Evolutionary conservation across 92 coral and sea anemone genomes (phyloP), one percentile per base, ranked within the genome.

Genomic region (Parazoanthus swiftii): DNA sequence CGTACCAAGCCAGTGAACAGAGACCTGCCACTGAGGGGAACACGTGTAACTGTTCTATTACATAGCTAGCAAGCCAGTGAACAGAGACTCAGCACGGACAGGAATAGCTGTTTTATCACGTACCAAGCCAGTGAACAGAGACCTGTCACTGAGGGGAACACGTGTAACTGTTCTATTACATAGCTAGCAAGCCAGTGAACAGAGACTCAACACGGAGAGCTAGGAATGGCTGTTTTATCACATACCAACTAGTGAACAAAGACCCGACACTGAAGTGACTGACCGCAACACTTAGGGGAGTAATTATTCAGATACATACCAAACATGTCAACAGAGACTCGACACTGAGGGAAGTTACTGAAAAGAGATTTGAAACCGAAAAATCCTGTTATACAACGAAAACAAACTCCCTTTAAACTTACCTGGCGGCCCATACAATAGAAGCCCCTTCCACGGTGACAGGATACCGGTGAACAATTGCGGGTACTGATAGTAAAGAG

Each of bases 391-490:
- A 54, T 54, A 11, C 59, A 14, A 54, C 59, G 16, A 11, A 54
- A 54, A 83, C 39, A 13, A 83, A 65, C 36, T 33, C 8, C 21
- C 8, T 8, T 74, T 10, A 15, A 42, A 76, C 76, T 6, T 58
- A 96, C 98, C 99, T 78, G 99, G 99, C 66, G 99, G 99, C 6
- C 99, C 99, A 65, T 97, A 97, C 36, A 97, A 82, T 43, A 97
- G 77, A 20, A 97, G 95, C 0, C 99, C 99, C 63, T 97, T 97
- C 99, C 98, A 95, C 15, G 99, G 99, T 26, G 99, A 97, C 89
- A 97, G 88, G 68, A 97, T 97, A 25, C 99, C 99, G 82, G 98
- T 95, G 89, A 97, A 97, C 11, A 97, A 90, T 71, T 95, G 99
- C 59, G 99, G 99, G 51, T 97, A 97, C 97, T 95, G 59, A 86